These are phyloP conservation scores for Leptopilina syphax DNA, from an alignment of 2,888 invertebrate species.

Conservation along the genomic window DNA sequence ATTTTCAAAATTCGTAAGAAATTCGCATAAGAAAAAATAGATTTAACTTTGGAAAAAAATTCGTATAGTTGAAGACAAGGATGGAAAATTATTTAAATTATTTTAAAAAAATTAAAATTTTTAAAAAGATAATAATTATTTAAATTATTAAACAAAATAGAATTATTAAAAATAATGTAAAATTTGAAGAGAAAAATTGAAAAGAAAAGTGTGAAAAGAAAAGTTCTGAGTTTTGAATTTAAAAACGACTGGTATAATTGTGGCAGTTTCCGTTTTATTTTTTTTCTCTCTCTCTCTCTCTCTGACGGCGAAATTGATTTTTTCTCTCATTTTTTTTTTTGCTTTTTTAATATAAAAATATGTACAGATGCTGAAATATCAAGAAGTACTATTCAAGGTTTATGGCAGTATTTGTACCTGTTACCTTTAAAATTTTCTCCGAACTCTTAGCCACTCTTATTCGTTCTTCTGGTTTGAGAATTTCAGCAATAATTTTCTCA, in stretches of 20 bases:
- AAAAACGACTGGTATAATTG: slow-evolving; percentile 1
- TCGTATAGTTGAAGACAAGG: too few species aligned
- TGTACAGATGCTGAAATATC: slow-evolving; percentile 60
- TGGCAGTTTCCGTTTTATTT: slow-evolving; percentile 25
- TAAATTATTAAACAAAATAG: too few species aligned
- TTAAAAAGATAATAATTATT: too few species aligned
- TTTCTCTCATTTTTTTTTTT: too few species aligned
- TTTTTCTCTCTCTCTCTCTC: background rate
- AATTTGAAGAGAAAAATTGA: too few species aligned
- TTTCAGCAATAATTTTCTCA: slow-evolving; percentile 75
- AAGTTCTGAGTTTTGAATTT: background rate
- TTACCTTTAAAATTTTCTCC: slow-evolving; percentile 70
- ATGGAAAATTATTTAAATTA: too few species aligned
- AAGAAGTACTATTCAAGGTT: slow-evolving; percentile 73
- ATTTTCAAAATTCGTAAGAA: too few species aligned
- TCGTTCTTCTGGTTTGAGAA: slow-evolving; percentile 73
- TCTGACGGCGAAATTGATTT: slow-evolving; percentile 14
- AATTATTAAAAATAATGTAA: too few species aligned
- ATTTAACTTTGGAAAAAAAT: too few species aligned
- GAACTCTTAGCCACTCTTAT: slow-evolving; percentile 66
- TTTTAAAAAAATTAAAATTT: too few species aligned
- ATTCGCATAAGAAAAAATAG: too few species aligned
- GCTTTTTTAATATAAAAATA: slow-evolving; percentile 24
- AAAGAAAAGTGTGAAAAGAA: too few species aligned
- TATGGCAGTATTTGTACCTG: slow-evolving; percentile 74